Conservation (phyloP, 2,797 vertebrate genomes). For the Onychomys torridus region DNA sequence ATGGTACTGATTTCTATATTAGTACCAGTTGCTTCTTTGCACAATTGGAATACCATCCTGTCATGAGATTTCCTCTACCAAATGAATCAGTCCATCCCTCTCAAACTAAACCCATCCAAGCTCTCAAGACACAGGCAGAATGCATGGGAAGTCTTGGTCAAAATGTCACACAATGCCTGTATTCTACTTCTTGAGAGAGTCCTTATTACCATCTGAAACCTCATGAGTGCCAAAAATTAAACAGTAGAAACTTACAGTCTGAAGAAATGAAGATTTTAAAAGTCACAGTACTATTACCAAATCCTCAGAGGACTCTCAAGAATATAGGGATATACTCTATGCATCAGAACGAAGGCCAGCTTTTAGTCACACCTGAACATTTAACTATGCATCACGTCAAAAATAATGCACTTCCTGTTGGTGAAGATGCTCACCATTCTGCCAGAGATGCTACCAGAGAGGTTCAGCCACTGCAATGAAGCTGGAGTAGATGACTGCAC, state of each 20-base stretch:
- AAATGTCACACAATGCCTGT: neutral
- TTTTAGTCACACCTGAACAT: neutral
- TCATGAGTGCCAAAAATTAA: neutral
- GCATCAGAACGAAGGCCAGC: neutral
- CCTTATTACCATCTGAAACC: neutral
- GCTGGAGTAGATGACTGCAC: neutral
- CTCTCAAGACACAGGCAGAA: neutral
- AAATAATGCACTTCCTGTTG: neutral
- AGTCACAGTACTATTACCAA: neutral
- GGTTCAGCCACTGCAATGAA: neutral
- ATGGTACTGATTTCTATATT: neutral
- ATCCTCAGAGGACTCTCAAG: neutral
- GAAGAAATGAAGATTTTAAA: slow-evolving; percentile 43
- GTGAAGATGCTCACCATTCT: neutral
- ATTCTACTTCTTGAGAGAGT: neutral
- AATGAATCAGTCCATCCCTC: neutral
- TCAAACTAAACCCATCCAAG: neutral
- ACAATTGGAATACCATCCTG: neutral
- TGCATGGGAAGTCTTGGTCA: neutral
- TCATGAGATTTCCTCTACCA: neutral
- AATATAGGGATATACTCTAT: neutral
- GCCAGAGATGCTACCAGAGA: neutral
- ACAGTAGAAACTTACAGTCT: slow-evolving; percentile 9
- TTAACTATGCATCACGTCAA: neutral
- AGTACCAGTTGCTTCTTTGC: neutral